A percentile compares a stretch with the other conserved stretches of the same genome.
Conservation (phyloP, 1,140 invertebrate species). For the Micrasema longulum region DNA sequence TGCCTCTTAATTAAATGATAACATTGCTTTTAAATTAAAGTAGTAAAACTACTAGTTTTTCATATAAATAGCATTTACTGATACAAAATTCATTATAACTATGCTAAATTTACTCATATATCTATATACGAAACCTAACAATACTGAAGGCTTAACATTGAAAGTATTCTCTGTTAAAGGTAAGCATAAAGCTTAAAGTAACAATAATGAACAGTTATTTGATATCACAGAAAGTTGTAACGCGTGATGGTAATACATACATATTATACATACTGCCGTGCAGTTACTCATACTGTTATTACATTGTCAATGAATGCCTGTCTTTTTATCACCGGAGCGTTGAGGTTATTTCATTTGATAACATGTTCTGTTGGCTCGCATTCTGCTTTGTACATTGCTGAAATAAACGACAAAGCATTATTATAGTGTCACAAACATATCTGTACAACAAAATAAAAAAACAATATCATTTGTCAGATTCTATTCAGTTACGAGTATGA, state of each 20-base stretch:
- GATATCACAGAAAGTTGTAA: slow-evolving; percentile 55
- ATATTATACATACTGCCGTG: slow-evolving; percentile 32
- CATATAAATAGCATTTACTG: slow-evolving; percentile 19
- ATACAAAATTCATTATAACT: slow-evolving; percentile 40
- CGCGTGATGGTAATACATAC: slow-evolving; percentile 51
- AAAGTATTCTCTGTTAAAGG: slow-evolving; percentile 43
- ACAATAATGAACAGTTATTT: slow-evolving; percentile 54
- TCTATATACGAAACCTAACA: slow-evolving; percentile 49
- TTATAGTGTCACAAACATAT: too few species aligned
- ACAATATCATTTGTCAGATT: too few species aligned
- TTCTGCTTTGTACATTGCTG: slow-evolving; percentile 65
- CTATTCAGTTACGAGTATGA: too few species aligned
- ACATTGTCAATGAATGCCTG: slow-evolving; percentile 8
- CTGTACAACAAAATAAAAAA: too few species aligned
- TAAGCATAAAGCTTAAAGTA: slow-evolving; percentile 52
- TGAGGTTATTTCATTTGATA: slow-evolving; percentile 66
- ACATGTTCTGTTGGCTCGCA: slow-evolving; percentile 63
- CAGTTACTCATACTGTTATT: slow-evolving; percentile 40
- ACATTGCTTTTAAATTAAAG: not conserved
- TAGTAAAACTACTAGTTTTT: not conserved
- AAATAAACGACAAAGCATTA: slow-evolving; percentile 54
- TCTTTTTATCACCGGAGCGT: slow-evolving; percentile 65
- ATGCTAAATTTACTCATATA: slow-evolving; percentile 32
- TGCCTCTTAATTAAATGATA: slow-evolving; percentile 13
- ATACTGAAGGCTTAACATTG: slow-evolving; percentile 52